These are phyloP conservation scores for Rhopalosiphum padi DNA, from an alignment of 1,140 invertebrate genomes.

Conservation along the genomic window DNA sequence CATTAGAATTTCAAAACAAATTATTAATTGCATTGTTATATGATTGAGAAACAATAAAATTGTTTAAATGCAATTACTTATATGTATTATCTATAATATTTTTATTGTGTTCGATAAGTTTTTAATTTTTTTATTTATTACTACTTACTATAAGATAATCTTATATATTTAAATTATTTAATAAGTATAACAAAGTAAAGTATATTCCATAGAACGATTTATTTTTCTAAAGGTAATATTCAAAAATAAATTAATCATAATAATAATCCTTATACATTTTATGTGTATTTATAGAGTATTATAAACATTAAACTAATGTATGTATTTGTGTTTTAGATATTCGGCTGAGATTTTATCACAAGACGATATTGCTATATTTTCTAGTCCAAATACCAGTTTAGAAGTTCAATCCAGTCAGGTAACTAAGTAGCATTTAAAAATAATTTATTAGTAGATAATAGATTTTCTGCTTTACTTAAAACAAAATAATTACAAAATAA, in stretches of 20 bases:
- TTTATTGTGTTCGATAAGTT: no score
- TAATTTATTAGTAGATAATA: neutral
- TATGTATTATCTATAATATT: neutral
- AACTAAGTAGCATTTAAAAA: neutral
- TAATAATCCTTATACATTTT: neutral
- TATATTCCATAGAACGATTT: neutral
- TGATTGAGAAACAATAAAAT: neutral
- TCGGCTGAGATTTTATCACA: slow-evolving; percentile 52
- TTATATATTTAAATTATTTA: neutral
- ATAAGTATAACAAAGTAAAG: neutral
- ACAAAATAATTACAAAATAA: neutral
- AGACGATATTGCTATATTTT: slow-evolving; percentile 52
- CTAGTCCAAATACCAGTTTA: slow-evolving; percentile 39
- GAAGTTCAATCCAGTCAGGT: slow-evolving; percentile 36
- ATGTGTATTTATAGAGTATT: neutral
- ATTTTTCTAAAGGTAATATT: neutral
- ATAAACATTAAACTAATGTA: neutral
- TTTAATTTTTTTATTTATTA: no score
- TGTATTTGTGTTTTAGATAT: slow-evolving; percentile 38
- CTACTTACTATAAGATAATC: neutral
- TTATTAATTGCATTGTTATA: neutral
- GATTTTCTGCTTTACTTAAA: neutral
- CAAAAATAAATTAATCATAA: neutral
- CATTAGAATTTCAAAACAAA: neutral
- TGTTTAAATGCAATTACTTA: neutral